These are phyloP conservation scores for Osmerus eperlanus DNA, from an alignment of 2,113 vertebrate species.

Conservation along the genomic window DNA sequence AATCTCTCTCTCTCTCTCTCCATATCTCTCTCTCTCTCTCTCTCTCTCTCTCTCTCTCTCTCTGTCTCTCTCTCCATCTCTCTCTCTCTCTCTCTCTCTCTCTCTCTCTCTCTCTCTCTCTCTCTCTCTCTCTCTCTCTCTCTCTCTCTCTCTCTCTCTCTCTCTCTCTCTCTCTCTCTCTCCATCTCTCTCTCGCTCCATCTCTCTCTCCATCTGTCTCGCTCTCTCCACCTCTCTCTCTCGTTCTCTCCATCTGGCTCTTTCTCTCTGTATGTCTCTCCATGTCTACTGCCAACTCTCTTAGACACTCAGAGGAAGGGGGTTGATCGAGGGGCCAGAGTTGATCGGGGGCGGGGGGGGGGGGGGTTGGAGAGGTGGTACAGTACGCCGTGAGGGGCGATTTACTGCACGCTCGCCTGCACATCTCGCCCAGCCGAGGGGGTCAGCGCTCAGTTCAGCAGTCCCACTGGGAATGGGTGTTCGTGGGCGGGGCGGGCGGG, in stretches of 20 bases:
- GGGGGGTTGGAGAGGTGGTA: constrained; percentile 17
- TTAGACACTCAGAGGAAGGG: background rate
- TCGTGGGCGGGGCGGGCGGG: constrained; percentile 30
- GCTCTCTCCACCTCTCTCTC: constrained; percentile 4
- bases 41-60: too few species aligned
- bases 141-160: too few species aligned
- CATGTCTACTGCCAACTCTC: too few species aligned
- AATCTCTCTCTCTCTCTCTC: constrained; percentile 9
- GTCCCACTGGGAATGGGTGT: constrained; percentile 61
- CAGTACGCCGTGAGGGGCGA: constrained; percentile 43
- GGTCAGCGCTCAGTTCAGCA: constrained; percentile 58
- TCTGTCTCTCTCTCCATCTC: too few species aligned
- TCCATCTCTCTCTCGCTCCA: too few species aligned
- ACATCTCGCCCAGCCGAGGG: constrained; percentile 54
- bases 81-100: too few species aligned
- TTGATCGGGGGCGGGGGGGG: constrained; percentile 31
- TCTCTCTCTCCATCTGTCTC: too few species aligned
- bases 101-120: constrained; percentile 24
- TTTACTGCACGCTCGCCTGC: constrained; percentile 32
- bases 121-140: too few species aligned
- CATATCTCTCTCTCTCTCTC: constrained; percentile 9
- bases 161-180: too few species aligned
- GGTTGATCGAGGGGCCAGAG: constrained; percentile 30
- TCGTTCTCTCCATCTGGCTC: constrained; percentile 11
- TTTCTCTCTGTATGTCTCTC: too few species aligned